Evolutionary conservation across 1,140 invertebrate genomes (phyloP).

Genomic region (Dendroctonus valens): DNA sequence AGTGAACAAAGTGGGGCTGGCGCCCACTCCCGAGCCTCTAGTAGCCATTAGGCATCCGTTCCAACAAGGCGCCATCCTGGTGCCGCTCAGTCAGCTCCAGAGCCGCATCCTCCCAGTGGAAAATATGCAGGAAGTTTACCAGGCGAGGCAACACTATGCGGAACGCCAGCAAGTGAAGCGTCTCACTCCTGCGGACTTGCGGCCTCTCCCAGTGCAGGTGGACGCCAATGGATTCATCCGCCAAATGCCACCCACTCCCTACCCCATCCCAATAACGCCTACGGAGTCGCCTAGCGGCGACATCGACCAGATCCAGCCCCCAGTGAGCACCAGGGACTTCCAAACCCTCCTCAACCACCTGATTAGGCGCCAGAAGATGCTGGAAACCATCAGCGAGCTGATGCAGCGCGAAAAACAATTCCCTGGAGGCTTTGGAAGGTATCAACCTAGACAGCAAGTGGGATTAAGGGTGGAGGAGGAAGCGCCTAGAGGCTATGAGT

Average conservation of each 20-base stretch:
- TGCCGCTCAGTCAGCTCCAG: slow-evolving; percentile 53
- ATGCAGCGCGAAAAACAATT: slow-evolving; percentile 18
- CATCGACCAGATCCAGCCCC: slow-evolving; percentile 48
- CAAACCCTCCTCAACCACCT: slow-evolving; percentile 58
- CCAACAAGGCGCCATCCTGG: slow-evolving; percentile 51
- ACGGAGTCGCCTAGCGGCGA: slow-evolving; percentile 37
- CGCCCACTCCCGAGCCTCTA: slow-evolving; percentile 44
- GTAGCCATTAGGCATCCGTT: slow-evolving; percentile 54
- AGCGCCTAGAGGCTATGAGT: slow-evolving; percentile 22
- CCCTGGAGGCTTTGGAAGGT: background rate
- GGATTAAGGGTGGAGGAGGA: slow-evolving; percentile 16
- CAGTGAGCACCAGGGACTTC: slow-evolving; percentile 60
- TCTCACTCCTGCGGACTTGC: slow-evolving; percentile 33
- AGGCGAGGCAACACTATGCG: slow-evolving; percentile 37
- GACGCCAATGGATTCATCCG: slow-evolving; percentile 47
- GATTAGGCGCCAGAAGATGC: slow-evolving; percentile 55
- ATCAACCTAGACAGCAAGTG: slow-evolving; percentile 27
- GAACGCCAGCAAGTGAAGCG: slow-evolving; percentile 29
- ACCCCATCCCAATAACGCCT: slow-evolving; percentile 43
- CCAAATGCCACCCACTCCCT: slow-evolving; percentile 41
- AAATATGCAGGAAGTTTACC: slow-evolving; percentile 30
- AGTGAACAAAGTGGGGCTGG: slow-evolving; percentile 30
- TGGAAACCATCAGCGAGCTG: slow-evolving; percentile 52
- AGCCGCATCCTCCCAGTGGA: slow-evolving; percentile 42
- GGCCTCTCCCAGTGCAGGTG: slow-evolving; percentile 46